A percentile compares a stretch with the other conserved stretches of the same genome.
phyloP scores from a whole-genome alignment of 2,113 vertebrate genomes.

The Callionymus lyra region DNA sequence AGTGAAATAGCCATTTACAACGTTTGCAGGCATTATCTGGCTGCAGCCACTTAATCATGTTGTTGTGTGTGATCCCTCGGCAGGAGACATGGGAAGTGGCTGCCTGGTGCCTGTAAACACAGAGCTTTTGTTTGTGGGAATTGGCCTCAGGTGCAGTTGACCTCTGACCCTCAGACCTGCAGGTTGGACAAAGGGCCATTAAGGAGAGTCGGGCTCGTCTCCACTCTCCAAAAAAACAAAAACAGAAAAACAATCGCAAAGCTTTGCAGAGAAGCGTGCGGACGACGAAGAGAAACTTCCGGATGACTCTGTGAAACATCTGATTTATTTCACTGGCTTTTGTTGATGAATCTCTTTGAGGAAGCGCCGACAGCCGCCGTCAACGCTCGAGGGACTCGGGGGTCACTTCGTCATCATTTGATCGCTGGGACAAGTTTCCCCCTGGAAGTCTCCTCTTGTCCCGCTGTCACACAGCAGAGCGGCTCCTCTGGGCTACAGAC shows the following conservation, averaged over 20 bases:
- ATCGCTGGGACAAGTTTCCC: constrained; percentile 46
- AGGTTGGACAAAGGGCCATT: constrained; percentile 71
- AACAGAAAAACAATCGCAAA: background rate
- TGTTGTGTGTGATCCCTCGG: constrained; percentile 1
- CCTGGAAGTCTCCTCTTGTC: constrained; percentile 42
- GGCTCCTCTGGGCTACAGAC: constrained; percentile 36
- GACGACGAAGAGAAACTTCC: constrained; percentile 5
- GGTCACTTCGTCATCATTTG: constrained; percentile 46
- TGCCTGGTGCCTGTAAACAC: constrained; percentile 56
- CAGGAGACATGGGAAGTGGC: constrained; percentile 53
- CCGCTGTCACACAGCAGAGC: constrained; percentile 32
- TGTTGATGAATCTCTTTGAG: too few species aligned
- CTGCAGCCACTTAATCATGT: constrained; percentile 6
- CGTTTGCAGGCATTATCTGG: background rate
- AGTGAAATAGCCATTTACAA: background rate
- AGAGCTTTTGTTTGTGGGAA: constrained; percentile 67
- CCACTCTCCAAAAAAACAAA: constrained; percentile 20
- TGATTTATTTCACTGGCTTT: too few species aligned
- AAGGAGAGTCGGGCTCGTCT: constrained; percentile 46
- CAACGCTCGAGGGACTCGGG: constrained; percentile 50
- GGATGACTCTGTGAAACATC: too few species aligned
- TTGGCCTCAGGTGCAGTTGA: constrained; percentile 72
- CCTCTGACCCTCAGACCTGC: constrained; percentile 61
- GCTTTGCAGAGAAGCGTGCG: constrained; percentile 30
- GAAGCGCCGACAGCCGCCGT: constrained; percentile 45